phyloP scores from a whole-genome alignment of 2,888 invertebrate genomes.

The Tinea pellionella region DNA sequence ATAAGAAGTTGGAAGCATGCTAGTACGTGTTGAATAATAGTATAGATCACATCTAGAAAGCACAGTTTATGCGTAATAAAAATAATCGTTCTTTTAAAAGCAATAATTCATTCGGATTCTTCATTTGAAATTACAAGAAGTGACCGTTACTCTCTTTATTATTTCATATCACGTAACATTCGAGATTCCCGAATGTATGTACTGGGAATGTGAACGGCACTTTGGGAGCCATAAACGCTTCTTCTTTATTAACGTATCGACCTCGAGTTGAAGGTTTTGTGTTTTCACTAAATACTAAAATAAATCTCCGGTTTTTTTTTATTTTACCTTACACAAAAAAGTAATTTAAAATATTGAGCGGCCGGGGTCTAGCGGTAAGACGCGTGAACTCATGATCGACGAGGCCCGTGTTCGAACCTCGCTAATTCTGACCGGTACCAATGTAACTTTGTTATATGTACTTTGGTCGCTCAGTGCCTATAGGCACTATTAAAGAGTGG shows the following conservation, averaged over 20 bases:
- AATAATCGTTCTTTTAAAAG: not conserved
- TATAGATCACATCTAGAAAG: not conserved
- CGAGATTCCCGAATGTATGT: conserved; percentile 1
- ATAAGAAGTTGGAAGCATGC: too few species aligned
- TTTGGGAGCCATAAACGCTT: conserved; percentile 8
- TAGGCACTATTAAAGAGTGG: too few species aligned
- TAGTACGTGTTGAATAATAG: too few species aligned
- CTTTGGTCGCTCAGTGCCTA: too few species aligned
- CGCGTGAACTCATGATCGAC: too few species aligned
- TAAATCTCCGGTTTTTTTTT: not conserved
- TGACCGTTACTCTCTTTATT: not conserved
- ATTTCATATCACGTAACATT: conserved; percentile 7
- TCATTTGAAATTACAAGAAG: not conserved
- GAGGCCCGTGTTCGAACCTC: too few species aligned
- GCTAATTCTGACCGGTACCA: too few species aligned
- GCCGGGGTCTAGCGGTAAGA: too few species aligned
- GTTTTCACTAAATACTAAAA: not conserved
- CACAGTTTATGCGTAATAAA: not conserved
- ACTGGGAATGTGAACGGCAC: not conserved
- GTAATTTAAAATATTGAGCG: too few species aligned
- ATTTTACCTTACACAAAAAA: too few species aligned
- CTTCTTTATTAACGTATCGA: conserved; percentile 5
- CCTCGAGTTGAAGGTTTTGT: not conserved
- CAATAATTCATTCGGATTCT: not conserved
- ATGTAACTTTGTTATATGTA: too few species aligned